Conservation (phyloP, 2,113 vertebrate genomes). For the Alethe castanea region DNA sequence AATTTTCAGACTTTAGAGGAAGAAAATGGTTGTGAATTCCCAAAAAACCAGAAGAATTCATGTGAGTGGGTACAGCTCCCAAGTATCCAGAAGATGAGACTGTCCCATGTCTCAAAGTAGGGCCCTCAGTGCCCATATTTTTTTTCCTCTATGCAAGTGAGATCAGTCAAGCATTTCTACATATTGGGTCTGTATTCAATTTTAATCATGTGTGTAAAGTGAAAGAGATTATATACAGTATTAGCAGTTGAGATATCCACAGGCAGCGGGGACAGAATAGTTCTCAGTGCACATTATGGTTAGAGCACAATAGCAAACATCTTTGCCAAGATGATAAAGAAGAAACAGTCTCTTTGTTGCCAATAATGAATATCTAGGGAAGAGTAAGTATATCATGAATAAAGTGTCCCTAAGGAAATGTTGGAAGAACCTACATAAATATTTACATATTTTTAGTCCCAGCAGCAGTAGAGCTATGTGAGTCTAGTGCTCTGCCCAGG, state of each 20-base stretch:
- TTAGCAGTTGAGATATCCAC: neutral
- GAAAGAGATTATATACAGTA: neutral
- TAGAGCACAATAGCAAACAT: neutral
- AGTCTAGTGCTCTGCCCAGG: neutral
- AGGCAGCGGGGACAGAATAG: neutral
- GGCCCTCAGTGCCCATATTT: accelerated
- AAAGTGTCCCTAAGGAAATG: constrained; percentile 26
- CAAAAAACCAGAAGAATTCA: neutral
- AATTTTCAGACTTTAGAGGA: neutral
- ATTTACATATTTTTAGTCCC: neutral
- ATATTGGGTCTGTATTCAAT: neutral
- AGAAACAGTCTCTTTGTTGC: constrained; percentile 2
- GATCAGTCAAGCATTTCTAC: neutral
- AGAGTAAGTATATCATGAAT: neutral
- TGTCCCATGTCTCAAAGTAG: neutral
- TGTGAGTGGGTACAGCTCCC: neutral
- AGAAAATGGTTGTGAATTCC: neutral
- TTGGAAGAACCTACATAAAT: neutral
- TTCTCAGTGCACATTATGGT: neutral
- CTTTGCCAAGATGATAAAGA: constrained; percentile 42
- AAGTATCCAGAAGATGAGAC: neutral
- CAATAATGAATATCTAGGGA: neutral
- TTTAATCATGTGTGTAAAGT: neutral
- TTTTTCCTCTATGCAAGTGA: neutral
- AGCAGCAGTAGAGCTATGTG: neutral